Percentiles rank a stretch among this genome's conserved stretches.
Conservation (phyloP, 2,797 vertebrate species). For the Philypnodon macrostomus region DNA sequence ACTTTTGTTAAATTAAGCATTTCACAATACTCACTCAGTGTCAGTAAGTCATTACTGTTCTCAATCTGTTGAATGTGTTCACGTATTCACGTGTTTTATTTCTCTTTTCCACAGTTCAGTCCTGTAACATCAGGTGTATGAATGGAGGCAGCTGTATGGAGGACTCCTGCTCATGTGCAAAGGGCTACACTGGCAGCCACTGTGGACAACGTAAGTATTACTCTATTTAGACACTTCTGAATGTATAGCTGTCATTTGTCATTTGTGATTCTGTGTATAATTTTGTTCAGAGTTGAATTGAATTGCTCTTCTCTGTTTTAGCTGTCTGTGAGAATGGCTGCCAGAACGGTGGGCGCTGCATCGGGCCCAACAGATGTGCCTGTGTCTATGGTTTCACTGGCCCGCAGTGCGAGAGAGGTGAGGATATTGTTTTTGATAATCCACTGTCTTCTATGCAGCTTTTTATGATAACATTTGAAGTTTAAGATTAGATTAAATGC, state of each 20-base stretch:
- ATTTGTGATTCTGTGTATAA: not conserved
- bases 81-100: too few species aligned
- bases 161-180: constrained; percentile 83
- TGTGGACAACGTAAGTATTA: constrained; percentile 92
- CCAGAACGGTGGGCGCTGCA: constrained; percentile 96
- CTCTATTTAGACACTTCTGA: too few species aligned
- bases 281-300: constrained; percentile 2
- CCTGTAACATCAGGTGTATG: constrained; percentile 87
- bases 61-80: too few species aligned
- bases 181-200: constrained; percentile 86
- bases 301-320: constrained; percentile 40
- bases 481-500: too few species aligned
- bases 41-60: too few species aligned
- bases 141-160: constrained; percentile 87
- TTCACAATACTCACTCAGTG: too few species aligned
- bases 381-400: constrained; percentile 98
- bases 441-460: not conserved
- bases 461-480: constrained; percentile 30
- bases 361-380: constrained; percentile 95
- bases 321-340: constrained; percentile 97
- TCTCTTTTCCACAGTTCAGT: constrained; percentile 71
- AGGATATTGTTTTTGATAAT: constrained; percentile 52
- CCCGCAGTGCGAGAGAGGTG: constrained; percentile 97
- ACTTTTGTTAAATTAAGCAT: too few species aligned
- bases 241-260: too few species aligned